Conservation (phyloP, 2,888 invertebrate genomes). For the Drosophila trichaetosa region DNA sequence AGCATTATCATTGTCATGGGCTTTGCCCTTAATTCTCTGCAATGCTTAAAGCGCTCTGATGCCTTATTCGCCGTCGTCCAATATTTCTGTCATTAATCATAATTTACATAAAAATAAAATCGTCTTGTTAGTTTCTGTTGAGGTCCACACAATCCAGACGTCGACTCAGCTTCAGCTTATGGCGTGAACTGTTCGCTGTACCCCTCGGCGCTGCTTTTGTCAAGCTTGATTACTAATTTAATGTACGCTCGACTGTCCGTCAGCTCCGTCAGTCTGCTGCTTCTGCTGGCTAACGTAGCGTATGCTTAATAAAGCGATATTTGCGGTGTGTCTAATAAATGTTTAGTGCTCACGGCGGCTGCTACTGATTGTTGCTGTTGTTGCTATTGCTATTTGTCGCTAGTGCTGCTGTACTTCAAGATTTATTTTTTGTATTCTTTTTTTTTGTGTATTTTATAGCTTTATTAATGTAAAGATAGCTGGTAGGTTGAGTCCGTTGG, state of each 20-base stretch:
- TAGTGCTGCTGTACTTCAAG: slow-evolving; percentile 34
- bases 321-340: slow-evolving; percentile 56
- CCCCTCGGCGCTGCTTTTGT: slow-evolving; percentile 49
- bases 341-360: slow-evolving; percentile 37
- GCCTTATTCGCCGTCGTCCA: slow-evolving; percentile 49
- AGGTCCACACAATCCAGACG: slow-evolving; percentile 15
- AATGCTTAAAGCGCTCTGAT: slow-evolving; percentile 38
- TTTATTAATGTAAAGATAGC: slow-evolving; percentile 13
- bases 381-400: slow-evolving; percentile 18
- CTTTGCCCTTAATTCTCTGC: slow-evolving; percentile 56
- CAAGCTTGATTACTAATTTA: slow-evolving; percentile 72
- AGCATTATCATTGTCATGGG: slow-evolving; percentile 34
- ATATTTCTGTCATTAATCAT: slow-evolving; percentile 80
- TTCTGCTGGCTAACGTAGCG: slow-evolving; percentile 47
- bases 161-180: slow-evolving; percentile 40
- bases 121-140: slow-evolving; percentile 60
- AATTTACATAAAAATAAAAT: slow-evolving; percentile 78
- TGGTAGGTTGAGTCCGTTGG: slow-evolving; percentile 30
- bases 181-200: slow-evolving; percentile 20
- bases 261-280: slow-evolving; percentile 5
- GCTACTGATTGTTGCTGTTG: slow-evolving; percentile 28
- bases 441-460: slow-evolving; percentile 12
- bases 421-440: neutral
- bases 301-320: slow-evolving; percentile 70
- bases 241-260: slow-evolving; percentile 30